Percentiles rank a stretch among this genome's conserved stretches.
Evolutionary conservation across 2,797 vertebrate genomes (phyloP).

Genomic region (Megaceryle alcyon): DNA sequence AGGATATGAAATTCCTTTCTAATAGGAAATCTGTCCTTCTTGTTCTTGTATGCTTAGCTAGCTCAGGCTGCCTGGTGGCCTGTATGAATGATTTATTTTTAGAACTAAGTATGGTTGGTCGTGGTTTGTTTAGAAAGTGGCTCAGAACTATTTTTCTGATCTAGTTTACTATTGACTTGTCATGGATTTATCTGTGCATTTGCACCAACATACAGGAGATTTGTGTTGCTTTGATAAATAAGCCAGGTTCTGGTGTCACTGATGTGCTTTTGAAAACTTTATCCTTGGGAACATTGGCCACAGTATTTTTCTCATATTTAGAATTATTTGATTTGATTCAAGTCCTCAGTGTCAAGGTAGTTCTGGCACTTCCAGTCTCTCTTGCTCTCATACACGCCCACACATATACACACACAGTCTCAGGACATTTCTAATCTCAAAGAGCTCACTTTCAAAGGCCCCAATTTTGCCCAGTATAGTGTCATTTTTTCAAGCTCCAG

Average conservation of each 20-base stretch:
- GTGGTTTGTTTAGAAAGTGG: background rate
- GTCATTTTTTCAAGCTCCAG: background rate
- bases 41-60: background rate
- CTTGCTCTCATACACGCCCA: background rate
- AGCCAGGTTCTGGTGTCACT: background rate
- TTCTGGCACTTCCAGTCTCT: background rate
- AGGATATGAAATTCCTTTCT: background rate
- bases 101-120: background rate
- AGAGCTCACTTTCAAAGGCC: background rate
- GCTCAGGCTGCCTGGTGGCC: background rate
- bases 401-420: background rate
- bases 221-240: background rate
- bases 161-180: background rate
- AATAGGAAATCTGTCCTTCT: background rate
- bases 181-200: background rate
- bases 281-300: background rate
- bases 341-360: background rate
- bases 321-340: background rate
- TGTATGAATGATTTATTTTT: background rate
- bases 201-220: background rate
- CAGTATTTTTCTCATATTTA: background rate
- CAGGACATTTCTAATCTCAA: background rate
- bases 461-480: fast-evolving
- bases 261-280: background rate
- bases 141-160: background rate